Evolutionary conservation across 2,888 invertebrate species (phyloP).

Genomic region (Lycaena phlaeas): DNA sequence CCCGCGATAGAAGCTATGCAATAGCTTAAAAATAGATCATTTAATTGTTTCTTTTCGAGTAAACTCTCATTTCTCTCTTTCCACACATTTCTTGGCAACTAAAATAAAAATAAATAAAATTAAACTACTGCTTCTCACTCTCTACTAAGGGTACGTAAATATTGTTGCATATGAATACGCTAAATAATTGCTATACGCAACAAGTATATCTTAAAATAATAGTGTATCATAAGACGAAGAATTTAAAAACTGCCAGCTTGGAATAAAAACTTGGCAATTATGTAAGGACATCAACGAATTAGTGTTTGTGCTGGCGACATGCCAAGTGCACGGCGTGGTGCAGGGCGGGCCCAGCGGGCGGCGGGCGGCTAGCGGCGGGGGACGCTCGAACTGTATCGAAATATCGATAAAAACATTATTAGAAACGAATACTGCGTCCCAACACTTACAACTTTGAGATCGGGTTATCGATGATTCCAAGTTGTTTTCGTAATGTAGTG

Average conservation of each 20-base stretch:
- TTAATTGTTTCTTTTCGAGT: too few relatives aligned
- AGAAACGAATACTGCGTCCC: neutral
- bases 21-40: too few relatives aligned
- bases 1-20: too few relatives aligned
- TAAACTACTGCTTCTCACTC: too few relatives aligned
- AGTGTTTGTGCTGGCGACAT: slow-evolving; percentile 49
- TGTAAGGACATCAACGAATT: slow-evolving; percentile 60
- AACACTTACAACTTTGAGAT: too few relatives aligned
- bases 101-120: too few relatives aligned
- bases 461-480: too few relatives aligned
- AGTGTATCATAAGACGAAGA: neutral
- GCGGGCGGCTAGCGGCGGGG: slow-evolving; percentile 2
- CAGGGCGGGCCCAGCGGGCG: slow-evolving; percentile 11
- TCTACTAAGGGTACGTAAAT: too few relatives aligned
- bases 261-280: slow-evolving; percentile 59
- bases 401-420: slow-evolving; percentile 19
- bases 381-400: slow-evolving; percentile 14
- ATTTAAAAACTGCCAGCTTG: slow-evolving; percentile 13
- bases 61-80: too few relatives aligned
- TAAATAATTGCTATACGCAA: slow-evolving; percentile 1
- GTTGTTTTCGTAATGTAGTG: too few relatives aligned
- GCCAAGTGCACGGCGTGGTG: slow-evolving; percentile 39
- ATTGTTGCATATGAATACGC: too few relatives aligned
- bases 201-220: slow-evolving; percentile 3
- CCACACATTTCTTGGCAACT: too few relatives aligned